These are phyloP conservation scores for Phaenicophaeus curvirostris DNA, from an alignment of 2,797 vertebrate species.

Conservation along the genomic window DNA sequence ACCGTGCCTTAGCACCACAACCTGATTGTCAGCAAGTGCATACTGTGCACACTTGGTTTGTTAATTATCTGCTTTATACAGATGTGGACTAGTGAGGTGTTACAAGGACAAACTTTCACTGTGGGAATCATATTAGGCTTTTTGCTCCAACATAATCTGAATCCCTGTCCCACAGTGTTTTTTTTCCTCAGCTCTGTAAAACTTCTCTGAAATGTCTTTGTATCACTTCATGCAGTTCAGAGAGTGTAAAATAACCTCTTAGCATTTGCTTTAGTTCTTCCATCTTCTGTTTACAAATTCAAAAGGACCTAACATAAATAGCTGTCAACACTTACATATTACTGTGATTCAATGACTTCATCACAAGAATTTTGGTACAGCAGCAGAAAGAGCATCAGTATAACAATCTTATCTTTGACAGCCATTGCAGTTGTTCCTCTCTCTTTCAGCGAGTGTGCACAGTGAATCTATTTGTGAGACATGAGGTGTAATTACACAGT, in stretches of 20 bases:
- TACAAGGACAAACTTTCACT: not conserved
- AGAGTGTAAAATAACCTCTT: constrained; percentile 64
- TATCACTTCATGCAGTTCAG: constrained; percentile 49
- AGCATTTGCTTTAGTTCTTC: constrained; percentile 67
- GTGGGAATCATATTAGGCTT: not conserved
- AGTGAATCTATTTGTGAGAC: constrained; percentile 25
- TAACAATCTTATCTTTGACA: constrained; percentile 47
- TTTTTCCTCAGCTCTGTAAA: constrained; percentile 5
- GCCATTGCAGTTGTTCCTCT: constrained; percentile 35
- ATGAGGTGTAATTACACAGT: constrained; percentile 18
- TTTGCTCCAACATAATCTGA: constrained; percentile 3
- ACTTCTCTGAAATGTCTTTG: constrained; percentile 46
- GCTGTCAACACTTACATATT: constrained; percentile 65
- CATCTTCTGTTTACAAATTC: constrained; percentile 70
- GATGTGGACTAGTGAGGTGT: rapidly evolving
- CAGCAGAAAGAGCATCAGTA: constrained; percentile 34
- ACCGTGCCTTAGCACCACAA: not conserved
- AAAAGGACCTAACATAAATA: constrained; percentile 64
- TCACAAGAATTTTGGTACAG: constrained; percentile 35
- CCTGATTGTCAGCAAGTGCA: not conserved
- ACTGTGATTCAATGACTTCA: constrained; percentile 42
- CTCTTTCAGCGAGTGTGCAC: constrained; percentile 8
- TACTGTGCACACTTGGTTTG: rapidly evolving
- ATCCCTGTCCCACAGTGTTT: not conserved
- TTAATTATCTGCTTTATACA: not conserved